Conservation (phyloP, 2,113 vertebrate genomes). For the Brachionichthys hirsutus region DNA sequence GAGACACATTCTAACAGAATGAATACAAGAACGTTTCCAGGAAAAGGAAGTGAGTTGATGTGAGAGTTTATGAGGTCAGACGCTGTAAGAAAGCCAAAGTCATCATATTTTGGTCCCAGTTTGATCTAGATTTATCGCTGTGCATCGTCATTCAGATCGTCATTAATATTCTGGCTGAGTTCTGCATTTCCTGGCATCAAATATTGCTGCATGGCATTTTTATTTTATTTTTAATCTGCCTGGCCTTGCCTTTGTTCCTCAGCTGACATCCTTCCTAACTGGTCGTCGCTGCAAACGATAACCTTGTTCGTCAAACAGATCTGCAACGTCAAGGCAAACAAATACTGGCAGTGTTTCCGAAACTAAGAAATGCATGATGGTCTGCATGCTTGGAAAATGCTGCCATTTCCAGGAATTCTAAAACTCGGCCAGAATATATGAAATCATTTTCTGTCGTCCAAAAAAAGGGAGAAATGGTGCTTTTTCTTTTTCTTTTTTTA, state of each 20-base stretch:
- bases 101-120: conserved; percentile 22
- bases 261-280: conserved; percentile 14
- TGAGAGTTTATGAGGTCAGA: conserved; percentile 15
- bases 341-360: conserved; percentile 2
- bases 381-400: conserved; percentile 16
- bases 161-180: conserved; percentile 11
- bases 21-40: conserved; percentile 13
- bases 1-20: conserved; percentile 29
- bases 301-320: not conserved
- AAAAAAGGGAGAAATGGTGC: conserved; percentile 78
- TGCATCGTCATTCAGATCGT: conserved; percentile 6
- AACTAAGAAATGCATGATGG: conserved; percentile 11
- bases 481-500: too few species aligned
- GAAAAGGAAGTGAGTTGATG: not conserved
- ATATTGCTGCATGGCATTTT: conserved; percentile 2
- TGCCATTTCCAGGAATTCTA: conserved; percentile 8
- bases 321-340: conserved; percentile 4
- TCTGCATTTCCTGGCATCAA: conserved; percentile 29
- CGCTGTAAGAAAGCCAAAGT: conserved; percentile 41
- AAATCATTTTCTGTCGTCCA: conserved; percentile 51
- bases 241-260: conserved; percentile 9
- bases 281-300: conserved; percentile 2
- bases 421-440: conserved; percentile 17
- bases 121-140: conserved; percentile 36
- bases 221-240: conserved; percentile 18